Evolutionary conservation across 2,113 vertebrate species (phyloP).

Genomic region (Varanus komodoensis): DNA sequence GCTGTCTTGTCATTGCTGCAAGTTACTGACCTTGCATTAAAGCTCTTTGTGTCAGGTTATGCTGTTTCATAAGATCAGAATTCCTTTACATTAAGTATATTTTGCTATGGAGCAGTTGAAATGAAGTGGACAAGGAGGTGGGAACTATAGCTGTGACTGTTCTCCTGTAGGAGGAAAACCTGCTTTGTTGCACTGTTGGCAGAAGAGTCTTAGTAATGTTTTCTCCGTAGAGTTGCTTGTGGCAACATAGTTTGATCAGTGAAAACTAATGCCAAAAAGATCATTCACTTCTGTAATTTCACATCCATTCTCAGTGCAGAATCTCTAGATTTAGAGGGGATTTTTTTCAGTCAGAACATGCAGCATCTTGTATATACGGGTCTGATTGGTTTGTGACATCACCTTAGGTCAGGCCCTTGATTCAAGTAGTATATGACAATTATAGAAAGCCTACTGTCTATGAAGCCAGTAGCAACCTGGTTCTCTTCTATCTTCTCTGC

Average conservation of each 20-base stretch:
- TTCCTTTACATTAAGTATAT: background rate
- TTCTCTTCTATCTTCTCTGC: background rate
- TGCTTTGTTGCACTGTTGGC: background rate
- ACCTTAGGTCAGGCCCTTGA: background rate
- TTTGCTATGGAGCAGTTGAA: background rate
- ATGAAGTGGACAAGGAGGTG: background rate
- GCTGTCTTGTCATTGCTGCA: background rate
- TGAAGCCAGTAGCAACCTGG: background rate
- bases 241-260: background rate
- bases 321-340: background rate
- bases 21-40: background rate
- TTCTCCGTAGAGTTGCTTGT: background rate
- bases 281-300: background rate
- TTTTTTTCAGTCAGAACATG: background rate
- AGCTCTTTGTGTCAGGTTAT: background rate
- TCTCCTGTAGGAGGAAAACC: background rate
- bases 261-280: background rate
- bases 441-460: background rate
- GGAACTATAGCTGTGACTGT: background rate
- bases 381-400: background rate
- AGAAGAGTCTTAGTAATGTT: background rate
- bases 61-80: background rate
- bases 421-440: too few relatives aligned
- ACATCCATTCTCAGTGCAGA: background rate
- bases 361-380: background rate